A percentile compares a stretch with the other conserved stretches of the same genome.
Conservation (phyloP, 2,113 vertebrate genomes). For the Apeltes quadracus region DNA sequence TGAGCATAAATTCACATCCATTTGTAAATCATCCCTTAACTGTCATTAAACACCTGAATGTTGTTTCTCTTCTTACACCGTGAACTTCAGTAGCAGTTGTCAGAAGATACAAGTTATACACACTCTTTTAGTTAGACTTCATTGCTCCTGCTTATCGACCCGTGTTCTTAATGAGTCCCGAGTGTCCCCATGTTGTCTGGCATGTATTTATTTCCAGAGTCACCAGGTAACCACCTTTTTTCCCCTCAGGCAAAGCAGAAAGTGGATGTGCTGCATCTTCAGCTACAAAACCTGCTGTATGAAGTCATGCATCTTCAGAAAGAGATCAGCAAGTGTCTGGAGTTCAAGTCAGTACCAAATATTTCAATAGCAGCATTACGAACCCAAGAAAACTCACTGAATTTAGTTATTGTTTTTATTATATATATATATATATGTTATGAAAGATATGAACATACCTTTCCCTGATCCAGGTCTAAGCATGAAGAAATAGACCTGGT, state of each 20-base stretch:
- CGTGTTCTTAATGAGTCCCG: slow-evolving; percentile 2
- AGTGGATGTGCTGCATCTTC: slow-evolving; percentile 94
- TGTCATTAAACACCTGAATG: slow-evolving; percentile 1
- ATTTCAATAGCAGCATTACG: background rate
- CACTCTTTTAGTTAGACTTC: background rate
- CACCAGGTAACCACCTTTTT: background rate
- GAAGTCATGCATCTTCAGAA: slow-evolving; percentile 99
- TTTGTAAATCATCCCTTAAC: slow-evolving; percentile 24
- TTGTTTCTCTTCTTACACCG: slow-evolving; percentile 24
- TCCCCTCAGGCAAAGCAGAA: slow-evolving; percentile 90
- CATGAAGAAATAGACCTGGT: slow-evolving; percentile 97
- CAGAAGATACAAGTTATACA: background rate
- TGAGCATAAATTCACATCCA: background rate
- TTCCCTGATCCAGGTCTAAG: slow-evolving; percentile 85
- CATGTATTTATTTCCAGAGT: background rate
- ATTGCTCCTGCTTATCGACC: background rate
- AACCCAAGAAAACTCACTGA: background rate
- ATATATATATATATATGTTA: too few relatives aligned
- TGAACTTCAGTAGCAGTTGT: slow-evolving; percentile 26
- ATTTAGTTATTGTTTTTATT: too few relatives aligned
- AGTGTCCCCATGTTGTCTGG: background rate
- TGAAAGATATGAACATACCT: background rate
- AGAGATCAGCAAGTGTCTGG: slow-evolving; percentile 97
- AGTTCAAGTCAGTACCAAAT: slow-evolving; percentile 91
- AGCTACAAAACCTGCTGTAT: slow-evolving; percentile 97